Evolutionary conservation across 2,113 vertebrate genomes (phyloP), one percentile per base, ranked within the genome.

Genomic region (Diadophis punctatus): DNA sequence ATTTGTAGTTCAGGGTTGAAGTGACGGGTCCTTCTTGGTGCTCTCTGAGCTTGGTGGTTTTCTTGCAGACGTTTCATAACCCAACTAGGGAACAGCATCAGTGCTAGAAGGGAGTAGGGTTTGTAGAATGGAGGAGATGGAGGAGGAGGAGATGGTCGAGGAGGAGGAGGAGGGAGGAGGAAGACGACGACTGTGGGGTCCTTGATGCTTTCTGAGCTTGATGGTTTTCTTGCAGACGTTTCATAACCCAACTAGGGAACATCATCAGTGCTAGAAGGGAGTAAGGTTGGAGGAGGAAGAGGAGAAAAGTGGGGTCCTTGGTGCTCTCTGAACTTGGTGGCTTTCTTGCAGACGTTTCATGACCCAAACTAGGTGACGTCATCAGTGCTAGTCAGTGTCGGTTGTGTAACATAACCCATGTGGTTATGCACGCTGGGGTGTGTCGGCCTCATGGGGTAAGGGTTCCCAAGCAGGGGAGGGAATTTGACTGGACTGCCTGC

Each of bases 131-230:
- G 56, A 58, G 23, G 23, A 9, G 56, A 7, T 7, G 9, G 25
- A 30, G 58, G 27, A 63, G 3, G 8, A 23, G 55, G 56, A 25
- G 25, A n/a, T n/a, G n/a, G n/a, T n/a, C n/a, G 8, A 58, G 22
- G 3, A 60, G 3, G 58, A 60, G 3, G 25, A 58, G 8, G 8
- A 60, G 25, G 46, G 46, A 60, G 58, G 1, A 58, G 0, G 8
- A 58, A 0, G 23, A 6, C 23, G 55, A 8, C n/a, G n/a, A n/a
- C n/a, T n/a, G n/a, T n/a, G n/a, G n/a, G n/a, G 56, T 25, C 8
- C 23, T 58, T 23, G 2, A 0, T 58, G 22, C 2, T 58, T 22
- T 58, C 56, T 58, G 56, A 25, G 8, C 56, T 58, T 1, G 56
- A 6, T 25, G 14, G 51, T 52, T 58, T 58, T 9, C 56, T 9